Evolutionary conservation across 92 coral and sea anemone species (phyloP), one percentile per base, ranked within the genome.

Genomic region (Heliopora coerulea): DNA sequence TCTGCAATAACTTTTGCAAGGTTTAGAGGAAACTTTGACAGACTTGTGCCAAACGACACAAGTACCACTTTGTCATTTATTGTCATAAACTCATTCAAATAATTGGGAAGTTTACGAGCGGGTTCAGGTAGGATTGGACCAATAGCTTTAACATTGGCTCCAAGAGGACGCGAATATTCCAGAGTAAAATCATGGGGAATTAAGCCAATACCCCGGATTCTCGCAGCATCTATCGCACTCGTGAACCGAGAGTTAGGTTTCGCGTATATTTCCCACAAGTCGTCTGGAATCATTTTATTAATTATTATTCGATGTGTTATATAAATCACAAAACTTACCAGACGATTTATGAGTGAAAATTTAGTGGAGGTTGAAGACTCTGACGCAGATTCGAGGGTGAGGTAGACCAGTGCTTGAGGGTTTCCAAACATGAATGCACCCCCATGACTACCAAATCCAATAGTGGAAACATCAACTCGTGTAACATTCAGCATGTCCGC

Each of bases 261-360:
- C 10, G 72, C 80, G 44, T 75, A 23, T 56, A 42, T 75, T 28
- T 23, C 58, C 80, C 80, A 75, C 27, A 75, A 0, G 29, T 75
- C 40, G 14, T 28, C 17, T 1, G 59, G 19, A 3, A 28, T 20
- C 28, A 28, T 10, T 6, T 30, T 33, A 0, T 41, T 62, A 9
- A 46, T 20, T n/a, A 46, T 0, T 18, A 8, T 18, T 6, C n/a
- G 34, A n/a, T 28, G 5, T 49, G 28, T 13, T 7, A 59, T 0
- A 20, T 44, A 54, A n/a, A 23, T 39, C 25, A 28, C 18, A 19
- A 75, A 31, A n/a, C 68, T 62, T 54, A 27, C 30, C 8, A 75
- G 72, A 49, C 80, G 80, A 46, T 33, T 61, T 12, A 19, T 44
- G 44, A 75, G 60, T 61, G 80, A 40, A 58, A 75, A 75, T 56